A percentile compares a stretch with the other conserved stretches of the same genome.
These are phyloP conservation scores for Hirtodrosophila duncani DNA, from an alignment of 2,888 invertebrate genomes.

Conservation along the genomic window DNA sequence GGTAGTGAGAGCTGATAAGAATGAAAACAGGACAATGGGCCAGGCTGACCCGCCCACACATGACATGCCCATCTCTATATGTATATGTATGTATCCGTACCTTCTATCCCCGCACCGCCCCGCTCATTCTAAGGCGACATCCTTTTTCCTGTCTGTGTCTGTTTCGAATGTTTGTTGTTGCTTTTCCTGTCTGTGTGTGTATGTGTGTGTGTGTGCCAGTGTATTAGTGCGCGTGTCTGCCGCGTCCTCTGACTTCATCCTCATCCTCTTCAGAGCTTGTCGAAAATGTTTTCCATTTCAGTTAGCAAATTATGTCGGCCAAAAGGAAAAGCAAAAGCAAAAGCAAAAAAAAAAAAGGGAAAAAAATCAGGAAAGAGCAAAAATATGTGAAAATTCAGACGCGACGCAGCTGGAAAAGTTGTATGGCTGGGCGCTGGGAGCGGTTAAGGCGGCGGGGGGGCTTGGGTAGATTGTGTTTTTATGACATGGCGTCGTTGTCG, in stretches of 20 bases:
- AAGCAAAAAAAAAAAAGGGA: constrained; percentile 15
- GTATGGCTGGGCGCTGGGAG: constrained; percentile 8
- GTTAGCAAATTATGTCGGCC: constrained; percentile 74
- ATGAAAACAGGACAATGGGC: constrained; percentile 45
- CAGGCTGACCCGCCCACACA: constrained; percentile 14
- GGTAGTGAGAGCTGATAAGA: constrained; percentile 48
- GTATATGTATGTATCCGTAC: too few relatives aligned
- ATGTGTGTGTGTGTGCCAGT: constrained; percentile 23
- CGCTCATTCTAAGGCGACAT: constrained; percentile 51
- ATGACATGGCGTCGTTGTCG: constrained; percentile 36
- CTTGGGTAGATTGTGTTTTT: constrained; percentile 29
- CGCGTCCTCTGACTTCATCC: constrained; percentile 37
- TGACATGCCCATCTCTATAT: neutral
- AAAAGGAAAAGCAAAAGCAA: constrained; percentile 39
- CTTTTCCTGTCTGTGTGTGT: constrained; percentile 29
- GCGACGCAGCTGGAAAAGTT: constrained; percentile 58
- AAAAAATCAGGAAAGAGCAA: constrained; percentile 25
- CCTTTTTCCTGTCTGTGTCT: constrained; percentile 65
- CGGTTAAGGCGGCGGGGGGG: constrained; percentile 1
- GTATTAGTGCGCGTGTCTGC: constrained; percentile 72
- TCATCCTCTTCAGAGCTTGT: constrained; percentile 47
- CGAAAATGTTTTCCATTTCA: constrained; percentile 74
- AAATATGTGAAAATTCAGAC: constrained; percentile 69
- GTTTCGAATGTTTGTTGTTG: constrained; percentile 29
- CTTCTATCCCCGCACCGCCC: neutral